A percentile compares a stretch with the other conserved stretches of the same genome.
Evolutionary conservation across 1,140 invertebrate genomes (phyloP).

Genomic region (Apocrypta bakeri): DNA sequence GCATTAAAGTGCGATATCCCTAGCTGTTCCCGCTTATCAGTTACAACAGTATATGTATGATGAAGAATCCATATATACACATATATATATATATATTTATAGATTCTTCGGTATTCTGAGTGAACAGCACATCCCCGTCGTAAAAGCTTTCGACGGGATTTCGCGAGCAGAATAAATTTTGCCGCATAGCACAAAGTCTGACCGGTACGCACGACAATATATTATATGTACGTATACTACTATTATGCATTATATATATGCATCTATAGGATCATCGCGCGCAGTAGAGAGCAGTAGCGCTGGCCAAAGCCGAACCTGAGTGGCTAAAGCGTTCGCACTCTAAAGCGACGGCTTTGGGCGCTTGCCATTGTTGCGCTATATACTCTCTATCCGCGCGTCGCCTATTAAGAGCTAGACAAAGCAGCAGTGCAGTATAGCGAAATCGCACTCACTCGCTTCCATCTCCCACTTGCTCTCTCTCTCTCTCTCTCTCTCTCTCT

Average conservation of each 20-base stretch:
- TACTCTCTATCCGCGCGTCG: constrained; percentile 8
- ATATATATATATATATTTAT: too few relatives aligned
- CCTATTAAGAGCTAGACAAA: constrained; percentile 21
- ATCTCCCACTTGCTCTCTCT: too few relatives aligned
- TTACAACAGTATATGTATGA: neutral
- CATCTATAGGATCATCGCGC: neutral
- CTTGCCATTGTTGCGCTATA: neutral
- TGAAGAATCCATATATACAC: too few relatives aligned
- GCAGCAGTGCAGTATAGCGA: neutral
- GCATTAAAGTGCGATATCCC: neutral
- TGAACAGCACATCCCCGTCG: neutral
- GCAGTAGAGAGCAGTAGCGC: neutral
- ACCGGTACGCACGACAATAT: neutral
- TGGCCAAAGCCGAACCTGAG: neutral
- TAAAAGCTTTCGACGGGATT: neutral
- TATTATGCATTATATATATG: too few relatives aligned
- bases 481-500: neutral
- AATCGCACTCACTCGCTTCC: too few relatives aligned
- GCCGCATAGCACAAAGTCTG: neutral
- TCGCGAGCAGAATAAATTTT: neutral
- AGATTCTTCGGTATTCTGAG: too few relatives aligned
- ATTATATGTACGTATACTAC: neutral
- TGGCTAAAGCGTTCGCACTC: neutral
- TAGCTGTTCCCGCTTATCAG: neutral
- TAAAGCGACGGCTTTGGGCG: neutral